phyloP scores from a whole-genome alignment of 2,797 vertebrate genomes.

The Thunnus albacares region DNA sequence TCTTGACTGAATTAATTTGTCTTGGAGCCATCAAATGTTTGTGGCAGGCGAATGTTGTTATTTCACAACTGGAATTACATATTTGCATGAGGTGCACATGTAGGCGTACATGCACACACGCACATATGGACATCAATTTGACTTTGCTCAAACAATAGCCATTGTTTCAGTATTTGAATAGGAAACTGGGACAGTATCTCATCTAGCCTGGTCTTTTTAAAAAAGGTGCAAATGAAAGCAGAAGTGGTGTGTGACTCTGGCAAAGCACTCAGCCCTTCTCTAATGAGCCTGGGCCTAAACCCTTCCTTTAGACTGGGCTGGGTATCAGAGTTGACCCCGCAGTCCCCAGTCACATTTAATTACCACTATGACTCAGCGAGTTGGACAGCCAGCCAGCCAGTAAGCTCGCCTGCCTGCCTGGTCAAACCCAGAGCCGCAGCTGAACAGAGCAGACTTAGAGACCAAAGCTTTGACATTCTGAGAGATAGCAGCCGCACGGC shows the following conservation, averaged over 20 bases:
- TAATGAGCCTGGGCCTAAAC: slow-evolving; percentile 67
- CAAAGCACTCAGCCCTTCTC: slow-evolving; percentile 42
- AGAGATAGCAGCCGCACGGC: slow-evolving; percentile 80
- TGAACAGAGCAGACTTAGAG: slow-evolving; percentile 68
- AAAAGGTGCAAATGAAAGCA: slow-evolving; percentile 69
- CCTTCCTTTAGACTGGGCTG: slow-evolving; percentile 72
- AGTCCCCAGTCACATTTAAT: slow-evolving; percentile 81
- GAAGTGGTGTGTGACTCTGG: slow-evolving; percentile 42
- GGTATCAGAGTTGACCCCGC: slow-evolving; percentile 79
- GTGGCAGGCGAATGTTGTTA: slow-evolving; percentile 56
- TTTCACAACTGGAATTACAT: slow-evolving; percentile 65
- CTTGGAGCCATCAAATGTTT: slow-evolving; percentile 42
- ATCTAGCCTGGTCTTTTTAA: slow-evolving; percentile 27
- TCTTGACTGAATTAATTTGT: slow-evolving; percentile 60
- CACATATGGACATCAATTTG: slow-evolving; percentile 12
- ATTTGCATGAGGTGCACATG: slow-evolving; percentile 12
- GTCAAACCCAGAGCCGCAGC: slow-evolving; percentile 59
- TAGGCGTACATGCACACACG: background rate
- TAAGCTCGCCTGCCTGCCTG: slow-evolving; percentile 22
- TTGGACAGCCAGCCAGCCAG: slow-evolving; percentile 69
- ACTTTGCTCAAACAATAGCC: slow-evolving; percentile 53
- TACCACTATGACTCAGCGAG: slow-evolving; percentile 80
- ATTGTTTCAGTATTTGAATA: slow-evolving; percentile 58
- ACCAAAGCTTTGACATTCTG: slow-evolving; percentile 81
- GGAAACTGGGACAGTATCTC: slow-evolving; percentile 50